Evolutionary conservation across 2,113 vertebrate genomes (phyloP).

Genomic region (Zapornia atra): DNA sequence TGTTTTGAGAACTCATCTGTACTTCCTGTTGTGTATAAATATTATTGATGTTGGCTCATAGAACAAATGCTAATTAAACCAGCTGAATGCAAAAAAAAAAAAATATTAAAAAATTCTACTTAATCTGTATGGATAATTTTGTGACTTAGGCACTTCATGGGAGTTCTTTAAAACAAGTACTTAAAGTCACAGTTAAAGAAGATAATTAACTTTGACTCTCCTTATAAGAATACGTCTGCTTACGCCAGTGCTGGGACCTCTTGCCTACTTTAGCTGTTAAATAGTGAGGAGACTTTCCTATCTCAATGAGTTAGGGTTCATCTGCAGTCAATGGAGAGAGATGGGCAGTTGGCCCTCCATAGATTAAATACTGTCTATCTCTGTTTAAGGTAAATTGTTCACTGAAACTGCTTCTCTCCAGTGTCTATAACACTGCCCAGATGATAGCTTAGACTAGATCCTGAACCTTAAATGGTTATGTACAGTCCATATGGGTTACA

Average conservation of each 20-base stretch:
- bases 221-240: not conserved
- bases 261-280: not conserved
- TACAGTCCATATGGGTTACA: not conserved
- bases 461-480: not conserved
- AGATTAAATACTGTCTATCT: not conserved
- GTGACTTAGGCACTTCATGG: not conserved
- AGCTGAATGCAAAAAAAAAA: not conserved
- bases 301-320: not conserved
- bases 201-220: not conserved
- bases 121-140: not conserved
- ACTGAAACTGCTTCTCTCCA: not conserved
- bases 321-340: not conserved
- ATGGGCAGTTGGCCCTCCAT: not conserved
- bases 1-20: slow-evolving; percentile 19
- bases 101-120: not conserved
- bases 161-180: not conserved
- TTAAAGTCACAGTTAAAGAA: not conserved
- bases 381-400: not conserved
- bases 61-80: not conserved
- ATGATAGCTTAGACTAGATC: not conserved
- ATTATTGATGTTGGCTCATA: not conserved
- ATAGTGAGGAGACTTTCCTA: fast-evolving
- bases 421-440: not conserved
- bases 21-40: not conserved
- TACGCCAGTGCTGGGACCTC: not conserved